Evolutionary conservation across 1,140 invertebrate species (phyloP).

Genomic region (Eupristina koningsbergeri): DNA sequence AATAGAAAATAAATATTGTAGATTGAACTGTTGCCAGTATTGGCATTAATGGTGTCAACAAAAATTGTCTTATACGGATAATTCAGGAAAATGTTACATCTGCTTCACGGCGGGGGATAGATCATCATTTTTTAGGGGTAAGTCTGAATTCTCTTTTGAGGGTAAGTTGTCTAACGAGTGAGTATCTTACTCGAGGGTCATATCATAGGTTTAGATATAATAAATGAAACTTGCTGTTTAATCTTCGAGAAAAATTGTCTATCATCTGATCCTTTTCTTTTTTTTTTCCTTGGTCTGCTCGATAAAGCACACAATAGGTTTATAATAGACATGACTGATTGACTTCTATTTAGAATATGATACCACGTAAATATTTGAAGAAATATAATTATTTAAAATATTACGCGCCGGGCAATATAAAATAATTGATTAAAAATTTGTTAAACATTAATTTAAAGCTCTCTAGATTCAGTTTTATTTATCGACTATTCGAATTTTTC

Average conservation of each 20-base stretch:
- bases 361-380: background rate
- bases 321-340: slow-evolving; percentile 16
- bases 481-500: too few relatives aligned
- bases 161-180: slow-evolving; percentile 53
- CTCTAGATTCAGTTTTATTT: too few relatives aligned
- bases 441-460: too few relatives aligned
- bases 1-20: too few relatives aligned
- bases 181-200: slow-evolving; percentile 51
- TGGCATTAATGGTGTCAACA: background rate
- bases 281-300: background rate
- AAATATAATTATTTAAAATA: slow-evolving; percentile 9
- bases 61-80: slow-evolving; percentile 17
- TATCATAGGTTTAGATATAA: slow-evolving; percentile 34
- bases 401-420: background rate
- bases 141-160: slow-evolving; percentile 48
- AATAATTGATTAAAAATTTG: too few relatives aligned
- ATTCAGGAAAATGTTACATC: slow-evolving; percentile 57
- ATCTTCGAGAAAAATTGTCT: slow-evolving; percentile 43
- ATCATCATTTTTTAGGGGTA: slow-evolving; percentile 61
- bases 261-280: slow-evolving; percentile 10
- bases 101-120: slow-evolving; percentile 58
- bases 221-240: slow-evolving; percentile 37
- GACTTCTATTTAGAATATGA: background rate
- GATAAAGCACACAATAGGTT: slow-evolving; percentile 44
- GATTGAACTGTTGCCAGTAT: too few relatives aligned